A percentile compares a stretch with the other conserved stretches of the same genome.
phyloP scores from a whole-genome alignment of 2,113 vertebrate genomes.

The Pluvialis apricaria region DNA sequence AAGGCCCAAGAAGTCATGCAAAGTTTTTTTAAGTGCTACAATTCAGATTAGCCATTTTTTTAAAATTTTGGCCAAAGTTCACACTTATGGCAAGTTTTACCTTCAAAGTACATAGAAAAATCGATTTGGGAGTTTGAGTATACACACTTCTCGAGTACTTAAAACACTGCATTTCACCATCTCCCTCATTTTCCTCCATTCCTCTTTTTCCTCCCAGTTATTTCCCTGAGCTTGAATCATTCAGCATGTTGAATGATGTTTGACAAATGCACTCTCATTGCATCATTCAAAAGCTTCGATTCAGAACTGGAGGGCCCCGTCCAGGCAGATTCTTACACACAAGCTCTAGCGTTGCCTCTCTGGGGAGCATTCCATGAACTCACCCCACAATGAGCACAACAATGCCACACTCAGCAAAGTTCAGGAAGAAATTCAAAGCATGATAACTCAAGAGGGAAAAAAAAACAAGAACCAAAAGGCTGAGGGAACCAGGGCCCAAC shows the following conservation, averaged over 20 bases:
- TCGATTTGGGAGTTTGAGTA: not conserved
- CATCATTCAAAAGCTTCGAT: not conserved
- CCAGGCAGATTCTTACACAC: not conserved
- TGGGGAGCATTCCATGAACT: not conserved
- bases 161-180: not conserved
- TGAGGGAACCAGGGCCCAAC: not conserved
- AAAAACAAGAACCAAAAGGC: not conserved
- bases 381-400: not conserved
- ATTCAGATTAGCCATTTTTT: not conserved
- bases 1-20: not conserved
- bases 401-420: not conserved
- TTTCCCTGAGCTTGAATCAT: not conserved
- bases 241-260: not conserved
- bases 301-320: not conserved
- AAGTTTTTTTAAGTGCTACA: not conserved
- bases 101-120: not conserved
- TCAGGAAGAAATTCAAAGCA: not conserved
- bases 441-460: not conserved
- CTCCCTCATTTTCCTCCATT: not conserved
- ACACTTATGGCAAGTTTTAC: not conserved
- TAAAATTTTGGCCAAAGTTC: not conserved
- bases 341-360: not conserved
- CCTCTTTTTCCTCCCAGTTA: not conserved
- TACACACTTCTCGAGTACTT: not conserved
- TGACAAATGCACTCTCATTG: rapidly evolving